Conservation (phyloP, 2,888 invertebrate species). For the Noctua pronuba region DNA sequence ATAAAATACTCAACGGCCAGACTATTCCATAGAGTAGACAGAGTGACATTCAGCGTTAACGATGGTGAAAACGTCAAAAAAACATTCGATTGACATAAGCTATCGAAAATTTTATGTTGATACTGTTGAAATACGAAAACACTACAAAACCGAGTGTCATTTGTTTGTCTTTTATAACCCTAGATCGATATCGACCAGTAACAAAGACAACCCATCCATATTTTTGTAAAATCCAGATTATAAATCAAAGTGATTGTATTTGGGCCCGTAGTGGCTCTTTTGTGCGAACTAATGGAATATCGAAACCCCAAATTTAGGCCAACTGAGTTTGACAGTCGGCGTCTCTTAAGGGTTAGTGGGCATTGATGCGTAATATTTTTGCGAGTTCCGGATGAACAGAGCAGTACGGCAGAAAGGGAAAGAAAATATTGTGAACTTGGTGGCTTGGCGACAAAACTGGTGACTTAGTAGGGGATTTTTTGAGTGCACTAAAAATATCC, state of each 20-base stretch:
- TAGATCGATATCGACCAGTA: slow-evolving; percentile 1
- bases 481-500: background rate
- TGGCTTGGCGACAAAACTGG: too few relatives aligned
- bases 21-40: too few relatives aligned
- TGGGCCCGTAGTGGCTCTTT: slow-evolving; percentile 54
- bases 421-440: background rate
- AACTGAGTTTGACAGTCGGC: slow-evolving; percentile 60
- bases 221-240: slow-evolving; percentile 50
- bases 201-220: slow-evolving; percentile 33
- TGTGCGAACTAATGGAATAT: slow-evolving; percentile 67
- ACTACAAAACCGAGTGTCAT: background rate
- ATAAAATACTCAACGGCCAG: too few relatives aligned
- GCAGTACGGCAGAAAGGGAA: background rate
- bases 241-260: slow-evolving; percentile 64
- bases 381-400: background rate
- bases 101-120: background rate
- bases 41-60: background rate
- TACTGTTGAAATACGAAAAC: background rate
- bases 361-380: slow-evolving; percentile 23
- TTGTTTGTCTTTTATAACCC: slow-evolving; percentile 2
- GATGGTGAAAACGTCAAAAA: background rate
- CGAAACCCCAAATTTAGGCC: slow-evolving; percentile 63
- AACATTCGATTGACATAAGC: background rate
- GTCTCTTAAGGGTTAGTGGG: slow-evolving; percentile 17
- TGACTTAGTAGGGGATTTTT: background rate